A percentile compares a stretch with the other conserved stretches of the same genome.
phyloP scores from a whole-genome alignment of 2,888 invertebrate species.

The Bembecia ichneumoniformis region DNA sequence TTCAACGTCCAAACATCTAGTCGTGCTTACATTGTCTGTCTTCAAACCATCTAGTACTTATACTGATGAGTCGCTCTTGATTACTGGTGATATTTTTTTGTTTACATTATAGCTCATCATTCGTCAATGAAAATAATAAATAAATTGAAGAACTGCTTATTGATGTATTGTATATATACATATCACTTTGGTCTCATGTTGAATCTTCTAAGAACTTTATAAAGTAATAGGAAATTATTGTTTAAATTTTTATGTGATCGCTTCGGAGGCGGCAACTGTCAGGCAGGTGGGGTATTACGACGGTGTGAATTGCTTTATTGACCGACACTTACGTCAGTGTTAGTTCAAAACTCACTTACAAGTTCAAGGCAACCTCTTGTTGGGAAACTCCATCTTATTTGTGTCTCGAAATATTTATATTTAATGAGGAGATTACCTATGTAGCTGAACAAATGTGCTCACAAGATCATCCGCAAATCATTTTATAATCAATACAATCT shows the following conservation, averaged over 20 bases:
- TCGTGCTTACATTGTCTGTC: neutral
- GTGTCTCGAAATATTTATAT: neutral
- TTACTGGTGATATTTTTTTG: no score
- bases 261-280: slow-evolving; percentile 26
- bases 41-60: neutral
- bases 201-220: no score
- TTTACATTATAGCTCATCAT: no score
- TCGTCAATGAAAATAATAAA: no score
- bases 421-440: neutral
- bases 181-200: no score
- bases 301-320: slow-evolving; percentile 54
- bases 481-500: no score
- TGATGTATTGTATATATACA: no score
- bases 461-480: neutral
- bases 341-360: slow-evolving; percentile 34
- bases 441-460: neutral
- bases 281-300: slow-evolving; percentile 21
- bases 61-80: neutral
- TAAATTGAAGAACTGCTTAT: no score
- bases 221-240: neutral
- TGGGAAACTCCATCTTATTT: slow-evolving; percentile 19
- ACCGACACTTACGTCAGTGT: slow-evolving; percentile 58
- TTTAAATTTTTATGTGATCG: slow-evolving; percentile 5
- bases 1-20: neutral
- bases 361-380: slow-evolving; percentile 50